Conservation (phyloP, 2,888 invertebrate species). For the Abrostola triplasia region DNA sequence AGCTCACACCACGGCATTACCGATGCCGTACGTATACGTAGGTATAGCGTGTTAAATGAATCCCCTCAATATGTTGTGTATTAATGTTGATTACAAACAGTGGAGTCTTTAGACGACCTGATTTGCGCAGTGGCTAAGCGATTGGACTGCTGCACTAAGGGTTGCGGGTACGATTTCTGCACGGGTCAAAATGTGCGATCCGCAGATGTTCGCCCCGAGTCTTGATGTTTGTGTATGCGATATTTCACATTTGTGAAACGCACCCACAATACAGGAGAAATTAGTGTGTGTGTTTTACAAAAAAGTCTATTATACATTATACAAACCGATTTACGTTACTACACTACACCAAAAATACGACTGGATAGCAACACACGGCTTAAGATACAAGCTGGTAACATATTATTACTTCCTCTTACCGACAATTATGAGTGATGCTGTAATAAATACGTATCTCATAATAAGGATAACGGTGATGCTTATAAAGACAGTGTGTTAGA, state of each 20-base stretch:
- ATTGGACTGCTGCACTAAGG: too few relatives aligned
- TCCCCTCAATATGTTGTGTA: constrained; percentile 23
- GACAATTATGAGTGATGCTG: constrained; percentile 38
- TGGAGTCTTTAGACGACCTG: constrained; percentile 11
- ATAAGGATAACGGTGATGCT: constrained; percentile 31
- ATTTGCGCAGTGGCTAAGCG: too few relatives aligned
- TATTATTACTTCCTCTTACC: constrained; percentile 46
- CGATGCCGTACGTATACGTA: constrained; percentile 37
- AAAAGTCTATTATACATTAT: too few relatives aligned
- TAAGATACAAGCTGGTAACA: constrained; percentile 25
- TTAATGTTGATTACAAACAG: constrained; percentile 25
- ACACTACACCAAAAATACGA: constrained; percentile 8
- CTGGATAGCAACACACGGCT: constrained; percentile 26
- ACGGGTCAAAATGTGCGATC: too few relatives aligned
- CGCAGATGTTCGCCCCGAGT: too few relatives aligned
- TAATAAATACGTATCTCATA: constrained; percentile 25
- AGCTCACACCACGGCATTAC: constrained; percentile 26
- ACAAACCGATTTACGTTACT: constrained; percentile 27
- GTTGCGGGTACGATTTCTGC: too few relatives aligned
- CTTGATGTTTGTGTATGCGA: too few relatives aligned
- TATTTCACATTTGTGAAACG: too few relatives aligned
- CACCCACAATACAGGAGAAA: too few relatives aligned
- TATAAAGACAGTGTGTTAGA: constrained; percentile 18
- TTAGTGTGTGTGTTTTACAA: too few relatives aligned
- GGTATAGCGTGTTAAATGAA: constrained; percentile 26